Base-by-base conservation (phyloP, 2,113 vertebrate species). In the Galemys pyrenaicus region DNA sequence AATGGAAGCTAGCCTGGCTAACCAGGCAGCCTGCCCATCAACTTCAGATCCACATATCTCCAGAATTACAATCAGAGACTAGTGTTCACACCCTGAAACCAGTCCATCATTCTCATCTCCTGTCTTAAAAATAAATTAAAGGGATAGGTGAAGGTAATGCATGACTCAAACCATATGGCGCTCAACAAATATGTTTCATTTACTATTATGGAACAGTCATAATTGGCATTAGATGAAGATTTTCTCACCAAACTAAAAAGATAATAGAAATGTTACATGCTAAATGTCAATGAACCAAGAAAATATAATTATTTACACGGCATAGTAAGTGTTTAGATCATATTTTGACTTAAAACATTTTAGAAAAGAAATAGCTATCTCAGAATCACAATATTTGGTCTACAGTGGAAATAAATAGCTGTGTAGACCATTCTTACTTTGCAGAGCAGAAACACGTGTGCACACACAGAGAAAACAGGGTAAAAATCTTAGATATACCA, bases 11-110 rank as follows among this genome's bases (percentile, higher is more conserved):
- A 65, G 1, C 92, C 87, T 95, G 90, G 96, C 81, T 88, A 95
- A 85, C 54, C 87, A 93, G 96, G 90, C 89, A 96, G 82, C 87
- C 81, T 93, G 96, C 90, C 94, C 85, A 93, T 96, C 97, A 96
- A 96, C 84, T 90, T 87, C 73, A 96, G 93, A 95, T 94, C 85
- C 95, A 97, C 87, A 20, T 96, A 97, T 97, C 96, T 97, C 85
- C 90, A 1, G 0, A 97, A 95, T 88, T 94, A 95, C 91, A 97
- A 95, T 96, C 96, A 97, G 92, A 96, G 90, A 75, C 92, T 94
- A 37, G 74, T 70, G 93, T 89, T 93, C 96, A 97, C 97, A 95
- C 96, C 96, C 96, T 97, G 95, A 97, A 97, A 97, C 96, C 86
- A 92, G 95, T 91, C 88, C 96, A 91, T 97, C 94, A 94, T 65